phyloP scores from a whole-genome alignment of 2,888 invertebrate species.

The Terebella lapidaria region DNA sequence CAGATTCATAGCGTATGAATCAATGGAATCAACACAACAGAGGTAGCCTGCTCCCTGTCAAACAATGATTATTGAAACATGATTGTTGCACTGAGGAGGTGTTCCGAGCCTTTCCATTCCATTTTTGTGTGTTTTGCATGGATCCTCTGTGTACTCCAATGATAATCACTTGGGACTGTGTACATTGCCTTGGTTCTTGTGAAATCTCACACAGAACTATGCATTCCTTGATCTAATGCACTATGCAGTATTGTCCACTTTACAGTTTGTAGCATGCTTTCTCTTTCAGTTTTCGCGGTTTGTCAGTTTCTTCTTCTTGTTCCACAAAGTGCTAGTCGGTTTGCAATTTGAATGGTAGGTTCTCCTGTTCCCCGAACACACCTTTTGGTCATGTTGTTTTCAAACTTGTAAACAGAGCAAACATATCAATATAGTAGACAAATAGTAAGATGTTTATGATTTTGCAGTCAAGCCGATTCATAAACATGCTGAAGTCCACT shows the following conservation, averaged over 20 bases:
- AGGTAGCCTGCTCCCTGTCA: neutral
- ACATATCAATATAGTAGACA: no score
- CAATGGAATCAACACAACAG: neutral
- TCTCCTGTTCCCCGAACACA: neutral
- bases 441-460: no score
- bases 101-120: neutral
- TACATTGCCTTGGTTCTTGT: neutral
- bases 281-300: neutral
- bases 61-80: neutral
- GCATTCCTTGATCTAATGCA: neutral
- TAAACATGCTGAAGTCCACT: no score
- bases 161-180: neutral
- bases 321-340: neutral
- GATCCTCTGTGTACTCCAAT: neutral
- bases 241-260: neutral
- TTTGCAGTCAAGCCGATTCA: no score
- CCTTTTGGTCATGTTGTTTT: neutral
- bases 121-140: neutral
- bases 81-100: neutral
- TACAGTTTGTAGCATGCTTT: neutral
- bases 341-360: neutral
- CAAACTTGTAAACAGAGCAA: neutral
- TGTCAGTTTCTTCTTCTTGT: neutral
- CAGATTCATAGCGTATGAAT: neutral
- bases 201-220: neutral